These are phyloP conservation scores for Elephas maximus DNA, from an alignment of 2,113 vertebrate species.

Conservation along the genomic window DNA sequence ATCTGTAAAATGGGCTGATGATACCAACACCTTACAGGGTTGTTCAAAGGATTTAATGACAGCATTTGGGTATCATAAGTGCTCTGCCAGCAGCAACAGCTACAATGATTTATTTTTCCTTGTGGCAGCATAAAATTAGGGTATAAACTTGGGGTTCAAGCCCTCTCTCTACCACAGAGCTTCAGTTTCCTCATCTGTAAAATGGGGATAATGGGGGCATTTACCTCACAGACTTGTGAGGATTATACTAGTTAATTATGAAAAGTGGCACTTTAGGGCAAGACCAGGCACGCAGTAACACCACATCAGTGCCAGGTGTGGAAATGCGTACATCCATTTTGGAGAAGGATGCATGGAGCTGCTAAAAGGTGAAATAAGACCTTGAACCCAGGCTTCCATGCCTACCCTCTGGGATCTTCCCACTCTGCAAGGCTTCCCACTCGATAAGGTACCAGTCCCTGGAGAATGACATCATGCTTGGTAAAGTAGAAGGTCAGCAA, in stretches of 20 bases:
- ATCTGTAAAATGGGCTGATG: not conserved
- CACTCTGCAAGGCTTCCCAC: not conserved
- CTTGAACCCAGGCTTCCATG: not conserved
- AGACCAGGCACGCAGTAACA: not conserved
- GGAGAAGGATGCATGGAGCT: not conserved
- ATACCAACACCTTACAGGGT: not conserved
- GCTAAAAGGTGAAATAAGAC: not conserved
- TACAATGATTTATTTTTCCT: not conserved
- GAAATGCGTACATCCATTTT: not conserved
- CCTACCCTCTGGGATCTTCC: not conserved
- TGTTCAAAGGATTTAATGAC: not conserved
- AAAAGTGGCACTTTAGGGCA: not conserved
- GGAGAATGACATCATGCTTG: too few species aligned
- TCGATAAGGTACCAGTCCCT: not conserved
- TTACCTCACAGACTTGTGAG: not conserved
- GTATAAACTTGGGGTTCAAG: not conserved
- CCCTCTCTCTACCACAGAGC: not conserved
- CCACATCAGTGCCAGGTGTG: not conserved
- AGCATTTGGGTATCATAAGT: not conserved
- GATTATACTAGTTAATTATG: not conserved
- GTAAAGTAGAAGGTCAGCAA: too few species aligned
- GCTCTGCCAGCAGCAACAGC: not conserved
- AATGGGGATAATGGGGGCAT: not conserved
- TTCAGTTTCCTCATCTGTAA: not conserved
- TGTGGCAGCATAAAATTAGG: not conserved